Conservation (phyloP, 2,888 invertebrate species). For the Cybosia mesomella region DNA sequence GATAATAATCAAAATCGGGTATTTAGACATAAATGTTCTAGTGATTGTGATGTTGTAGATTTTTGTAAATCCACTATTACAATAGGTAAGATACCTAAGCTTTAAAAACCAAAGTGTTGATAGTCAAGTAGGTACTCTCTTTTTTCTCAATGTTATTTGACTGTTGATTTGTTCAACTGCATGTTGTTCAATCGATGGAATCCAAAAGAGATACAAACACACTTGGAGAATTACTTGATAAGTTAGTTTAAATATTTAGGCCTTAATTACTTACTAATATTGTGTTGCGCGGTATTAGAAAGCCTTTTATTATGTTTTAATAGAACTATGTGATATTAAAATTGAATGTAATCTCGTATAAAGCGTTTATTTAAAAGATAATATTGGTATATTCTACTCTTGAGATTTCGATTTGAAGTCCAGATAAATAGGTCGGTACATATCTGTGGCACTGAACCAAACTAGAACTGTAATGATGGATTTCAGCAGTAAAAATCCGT, state of each 20-base stretch:
- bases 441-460: background rate
- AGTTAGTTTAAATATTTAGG: conserved; percentile 7
- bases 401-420: background rate
- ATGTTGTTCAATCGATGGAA: background rate
- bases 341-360: background rate
- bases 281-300: background rate
- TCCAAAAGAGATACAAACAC: background rate
- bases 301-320: conserved; percentile 5
- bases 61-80: conserved; percentile 67
- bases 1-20: conserved; percentile 58
- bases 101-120: conserved; percentile 52
- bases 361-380: background rate
- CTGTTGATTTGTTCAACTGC: conserved; percentile 25
- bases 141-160: conserved; percentile 23
- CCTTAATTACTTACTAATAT: background rate
- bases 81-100: conserved; percentile 56
- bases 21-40: conserved; percentile 64
- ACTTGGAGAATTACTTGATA: background rate
- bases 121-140: conserved; percentile 38
- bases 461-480: background rate
- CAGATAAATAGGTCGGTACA: background rate
- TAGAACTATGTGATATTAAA: conserved; percentile 21
- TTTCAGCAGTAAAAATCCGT: too few relatives aligned
- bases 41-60: conserved; percentile 71
- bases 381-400: background rate